Evolutionary conservation across 2,797 vertebrate genomes (phyloP).

Genomic region (Eremophila alpestris): DNA sequence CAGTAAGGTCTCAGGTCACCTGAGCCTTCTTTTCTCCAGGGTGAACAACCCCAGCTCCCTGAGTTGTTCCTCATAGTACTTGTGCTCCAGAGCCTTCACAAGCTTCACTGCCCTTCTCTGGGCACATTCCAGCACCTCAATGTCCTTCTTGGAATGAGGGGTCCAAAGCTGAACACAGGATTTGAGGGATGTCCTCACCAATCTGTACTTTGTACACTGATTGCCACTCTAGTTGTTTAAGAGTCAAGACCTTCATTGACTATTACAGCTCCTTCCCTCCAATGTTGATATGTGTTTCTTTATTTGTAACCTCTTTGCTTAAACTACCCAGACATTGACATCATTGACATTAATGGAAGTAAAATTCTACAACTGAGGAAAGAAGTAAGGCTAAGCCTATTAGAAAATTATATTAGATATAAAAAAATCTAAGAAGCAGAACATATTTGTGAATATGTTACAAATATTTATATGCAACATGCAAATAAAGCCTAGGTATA

Average conservation of each 20-base stretch:
- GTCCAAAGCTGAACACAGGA: background rate
- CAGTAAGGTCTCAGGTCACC: background rate
- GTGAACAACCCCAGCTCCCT: background rate
- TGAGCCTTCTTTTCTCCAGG: background rate
- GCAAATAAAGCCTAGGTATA: background rate
- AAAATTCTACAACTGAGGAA: background rate
- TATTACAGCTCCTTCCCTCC: background rate
- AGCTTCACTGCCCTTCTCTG: background rate
- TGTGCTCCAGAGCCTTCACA: background rate
- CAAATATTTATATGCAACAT: background rate
- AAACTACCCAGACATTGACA: background rate
- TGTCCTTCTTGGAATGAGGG: background rate
- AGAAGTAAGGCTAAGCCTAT: background rate
- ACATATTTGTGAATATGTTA: background rate
- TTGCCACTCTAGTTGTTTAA: background rate
- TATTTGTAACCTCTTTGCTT: background rate
- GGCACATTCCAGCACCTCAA: accelerated
- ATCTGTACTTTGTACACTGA: background rate
- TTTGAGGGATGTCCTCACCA: background rate
- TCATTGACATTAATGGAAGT: background rate
- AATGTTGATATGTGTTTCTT: background rate
- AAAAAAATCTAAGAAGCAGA: background rate
- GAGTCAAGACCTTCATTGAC: background rate
- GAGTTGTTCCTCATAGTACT: accelerated
- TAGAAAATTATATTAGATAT: background rate